These are phyloP conservation scores for Hybognathus amarus DNA, from an alignment of 2,797 vertebrate genomes.

Conservation along the genomic window DNA sequence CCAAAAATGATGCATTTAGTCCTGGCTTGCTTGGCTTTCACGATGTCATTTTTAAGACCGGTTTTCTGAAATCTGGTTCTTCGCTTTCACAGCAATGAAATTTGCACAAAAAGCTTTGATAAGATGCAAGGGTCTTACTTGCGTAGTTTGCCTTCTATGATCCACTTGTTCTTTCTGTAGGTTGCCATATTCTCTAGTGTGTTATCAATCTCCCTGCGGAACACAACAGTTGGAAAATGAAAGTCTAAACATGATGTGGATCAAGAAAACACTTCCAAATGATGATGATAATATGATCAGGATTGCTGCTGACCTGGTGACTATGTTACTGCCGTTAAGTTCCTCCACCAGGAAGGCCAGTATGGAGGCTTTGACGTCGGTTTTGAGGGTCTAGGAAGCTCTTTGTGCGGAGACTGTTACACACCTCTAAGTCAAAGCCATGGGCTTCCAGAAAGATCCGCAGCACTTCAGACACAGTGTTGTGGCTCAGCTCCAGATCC, in stretches of 20 bases:
- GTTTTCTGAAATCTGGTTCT: background rate
- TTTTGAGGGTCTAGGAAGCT: constrained; percentile 90
- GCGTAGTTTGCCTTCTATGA: constrained; percentile 93
- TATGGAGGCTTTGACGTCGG: constrained; percentile 87
- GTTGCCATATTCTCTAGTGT: constrained; percentile 91
- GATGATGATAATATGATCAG: background rate
- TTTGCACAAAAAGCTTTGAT: background rate
- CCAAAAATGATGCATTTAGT: no score
- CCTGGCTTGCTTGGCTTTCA: no score
- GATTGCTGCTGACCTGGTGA: constrained; percentile 80
- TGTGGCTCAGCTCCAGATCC: constrained; percentile 87
- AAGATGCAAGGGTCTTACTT: constrained; percentile 77
- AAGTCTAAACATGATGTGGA: background rate
- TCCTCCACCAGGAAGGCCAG: constrained; percentile 91
- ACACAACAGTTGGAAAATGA: background rate
- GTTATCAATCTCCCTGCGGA: constrained; percentile 92
- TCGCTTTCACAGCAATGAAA: background rate
- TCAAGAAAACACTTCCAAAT: background rate
- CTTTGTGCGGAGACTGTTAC: constrained; percentile 87
- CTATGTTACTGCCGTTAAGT: constrained; percentile 88
- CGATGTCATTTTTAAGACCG: no score
- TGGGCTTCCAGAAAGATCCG: constrained; percentile 91
- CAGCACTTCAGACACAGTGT: constrained; percentile 91
- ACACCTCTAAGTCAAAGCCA: constrained; percentile 84
- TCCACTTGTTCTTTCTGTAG: constrained; percentile 96